Conservation (phyloP, 2,113 vertebrate species). For the Antidorcas marsupialis region DNA sequence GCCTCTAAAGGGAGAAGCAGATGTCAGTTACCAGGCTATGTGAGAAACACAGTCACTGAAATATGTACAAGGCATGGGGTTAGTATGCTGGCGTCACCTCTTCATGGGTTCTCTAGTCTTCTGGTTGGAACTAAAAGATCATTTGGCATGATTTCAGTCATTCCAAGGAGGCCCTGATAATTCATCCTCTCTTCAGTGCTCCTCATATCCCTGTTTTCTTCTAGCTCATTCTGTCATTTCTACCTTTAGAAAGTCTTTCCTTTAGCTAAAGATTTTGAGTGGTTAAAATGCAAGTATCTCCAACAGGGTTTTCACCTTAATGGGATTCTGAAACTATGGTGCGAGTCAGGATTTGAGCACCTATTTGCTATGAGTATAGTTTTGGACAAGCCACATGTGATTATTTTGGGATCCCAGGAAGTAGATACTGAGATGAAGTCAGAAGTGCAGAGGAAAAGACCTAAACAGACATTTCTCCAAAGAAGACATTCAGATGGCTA, state of each 20-base stretch:
- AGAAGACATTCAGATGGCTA: background rate
- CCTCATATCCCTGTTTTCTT: background rate
- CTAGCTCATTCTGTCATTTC: background rate
- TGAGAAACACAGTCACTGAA: background rate
- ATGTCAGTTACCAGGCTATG: background rate
- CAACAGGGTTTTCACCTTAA: background rate
- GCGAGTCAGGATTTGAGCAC: background rate
- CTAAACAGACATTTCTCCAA: background rate
- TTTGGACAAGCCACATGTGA: background rate
- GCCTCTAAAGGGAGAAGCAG: background rate
- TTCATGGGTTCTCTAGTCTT: background rate
- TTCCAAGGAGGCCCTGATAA: background rate
- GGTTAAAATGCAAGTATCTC: background rate
- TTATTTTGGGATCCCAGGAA: background rate
- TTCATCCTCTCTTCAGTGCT: background rate
- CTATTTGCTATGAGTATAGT: background rate
- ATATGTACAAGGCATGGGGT: background rate
- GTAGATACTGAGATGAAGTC: background rate
- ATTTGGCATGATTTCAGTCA: background rate
- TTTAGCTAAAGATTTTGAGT: background rate
- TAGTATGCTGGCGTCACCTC: background rate
- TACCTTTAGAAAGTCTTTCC: background rate
- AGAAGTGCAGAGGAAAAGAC: background rate
- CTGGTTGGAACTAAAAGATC: background rate
- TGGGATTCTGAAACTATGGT: background rate